Conservation (phyloP, 30 jellyfish, hydroid and myxozoan species). For the Aurelia sp. region DNA sequence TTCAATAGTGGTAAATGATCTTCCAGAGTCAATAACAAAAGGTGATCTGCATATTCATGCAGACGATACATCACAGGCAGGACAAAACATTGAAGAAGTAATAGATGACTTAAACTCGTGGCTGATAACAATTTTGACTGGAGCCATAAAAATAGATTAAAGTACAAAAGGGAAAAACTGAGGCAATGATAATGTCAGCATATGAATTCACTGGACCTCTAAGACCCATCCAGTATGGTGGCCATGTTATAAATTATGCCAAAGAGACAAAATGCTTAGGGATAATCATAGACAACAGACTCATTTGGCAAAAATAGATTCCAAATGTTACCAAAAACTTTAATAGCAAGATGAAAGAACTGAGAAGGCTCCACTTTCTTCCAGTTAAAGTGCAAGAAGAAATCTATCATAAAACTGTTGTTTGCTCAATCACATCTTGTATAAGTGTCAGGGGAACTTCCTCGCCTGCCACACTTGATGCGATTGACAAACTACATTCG, state of each 20-base stretch:
- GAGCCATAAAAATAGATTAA: slow-evolving; percentile 6
- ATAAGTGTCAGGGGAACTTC: slow-evolving; percentile 37
- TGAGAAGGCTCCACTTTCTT: too few species aligned
- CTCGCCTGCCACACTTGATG: slow-evolving; percentile 30
- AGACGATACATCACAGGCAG: slow-evolving; percentile 46
- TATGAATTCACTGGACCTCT: slow-evolving; percentile 22
- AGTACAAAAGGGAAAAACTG: slow-evolving; percentile 36
- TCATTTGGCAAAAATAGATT: slow-evolving; percentile 19
- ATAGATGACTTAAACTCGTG: background rate
- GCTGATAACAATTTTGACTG: slow-evolving; percentile 11
- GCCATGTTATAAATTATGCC: slow-evolving; percentile 1
- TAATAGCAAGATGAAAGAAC: too few species aligned
- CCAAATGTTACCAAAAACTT: too few species aligned
- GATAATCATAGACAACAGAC: slow-evolving; percentile 43
- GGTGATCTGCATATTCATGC: slow-evolving; percentile 40
- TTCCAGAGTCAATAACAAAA: slow-evolving; percentile 38
- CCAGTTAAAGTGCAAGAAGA: too few species aligned
- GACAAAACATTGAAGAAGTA: slow-evolving; percentile 9
- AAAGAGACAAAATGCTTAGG: slow-evolving; percentile 35
- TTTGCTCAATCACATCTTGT: slow-evolving; percentile 28
- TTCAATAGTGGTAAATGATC: slow-evolving; percentile 47
- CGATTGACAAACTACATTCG: slow-evolving; percentile 12
- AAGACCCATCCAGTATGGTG: slow-evolving; percentile 28
- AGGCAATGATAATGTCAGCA: slow-evolving; percentile 28
- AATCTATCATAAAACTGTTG: background rate